Base-by-base conservation (phyloP, 2,888 invertebrate genomes). In the Lasioglossum pauxillum region DNA sequence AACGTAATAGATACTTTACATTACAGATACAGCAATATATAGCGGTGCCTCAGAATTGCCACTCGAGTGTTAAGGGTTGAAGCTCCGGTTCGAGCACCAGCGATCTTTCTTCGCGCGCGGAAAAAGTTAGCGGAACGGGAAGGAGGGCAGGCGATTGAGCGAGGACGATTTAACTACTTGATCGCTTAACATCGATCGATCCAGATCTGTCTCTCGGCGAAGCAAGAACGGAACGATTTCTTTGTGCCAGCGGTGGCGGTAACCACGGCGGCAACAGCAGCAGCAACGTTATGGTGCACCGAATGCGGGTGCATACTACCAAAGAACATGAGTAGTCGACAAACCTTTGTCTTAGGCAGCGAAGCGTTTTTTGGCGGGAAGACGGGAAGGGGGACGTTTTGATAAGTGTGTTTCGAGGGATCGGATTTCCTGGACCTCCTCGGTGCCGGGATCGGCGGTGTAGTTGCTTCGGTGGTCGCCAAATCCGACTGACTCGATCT, bases 351-450 rank as follows among this genome's bases (percentile, higher is more conserved):
- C 81, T 90, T 91, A 84, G 89, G 86, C 80, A 90, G 76, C 87
- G 91, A 86, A 80, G 83, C 87, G 86, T 92, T 92, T 90, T 90
- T 92, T 92, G 91, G 86, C 81, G 96, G 95, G 91, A 95, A 95
- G 90, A 95, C 95, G 78, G 96, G 95, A 82, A 95, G 93, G 77
- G 96, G 96, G 83, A 96, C 95, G 91, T 96, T 96, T 94, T 96
- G 96, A 91, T 96, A 96, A 57, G 95, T 96, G 91, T 96, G 96
- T 89, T 94, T 93, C 75, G 93, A 92, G 74, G 94, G 94, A 86
- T 95, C 94, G 49, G 92, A 93, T 81, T 90, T 93, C 88, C 84
- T 93, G 78, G 83, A 84, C 5, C 90, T 88, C 90, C 95, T 92
- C 8, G 95, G 95, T 23, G 93, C 94, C 4, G 95, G 95, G 5